Evolutionary conservation across 2,113 vertebrate genomes (phyloP).

Genomic region (Aramus guarauna): DNA sequence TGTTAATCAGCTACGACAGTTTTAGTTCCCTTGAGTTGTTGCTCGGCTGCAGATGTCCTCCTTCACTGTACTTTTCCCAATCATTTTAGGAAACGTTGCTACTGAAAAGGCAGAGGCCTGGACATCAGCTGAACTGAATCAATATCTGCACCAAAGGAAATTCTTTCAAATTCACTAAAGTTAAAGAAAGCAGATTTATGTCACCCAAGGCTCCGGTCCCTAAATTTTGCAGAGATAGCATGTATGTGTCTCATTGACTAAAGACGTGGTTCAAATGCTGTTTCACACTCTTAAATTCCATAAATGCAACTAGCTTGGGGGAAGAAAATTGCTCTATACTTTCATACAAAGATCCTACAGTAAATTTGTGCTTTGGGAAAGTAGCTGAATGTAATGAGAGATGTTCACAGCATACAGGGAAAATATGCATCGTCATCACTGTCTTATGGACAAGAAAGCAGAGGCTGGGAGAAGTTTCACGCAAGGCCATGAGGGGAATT

Average conservation of each 20-base stretch:
- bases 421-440: background rate
- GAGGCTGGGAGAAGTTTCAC: background rate
- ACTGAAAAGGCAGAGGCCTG: background rate
- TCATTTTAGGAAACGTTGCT: background rate
- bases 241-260: background rate
- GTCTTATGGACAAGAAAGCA: background rate
- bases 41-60: constrained; percentile 25
- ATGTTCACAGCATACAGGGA: background rate
- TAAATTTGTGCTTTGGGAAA: background rate
- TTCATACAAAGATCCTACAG: background rate
- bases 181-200: background rate
- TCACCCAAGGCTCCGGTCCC: background rate
- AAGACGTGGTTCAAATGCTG: background rate
- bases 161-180: background rate
- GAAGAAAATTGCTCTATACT: background rate
- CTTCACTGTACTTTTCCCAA: background rate
- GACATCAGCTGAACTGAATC: background rate
- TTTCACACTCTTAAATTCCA: background rate
- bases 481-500: background rate
- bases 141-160: background rate
- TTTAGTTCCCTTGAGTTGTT: constrained; percentile 48
- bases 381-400: background rate
- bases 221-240: background rate
- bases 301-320: background rate
- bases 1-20: constrained; percentile 61